These are phyloP conservation scores for Cistogaster globosa DNA, from an alignment of 2,888 invertebrate species.

Conservation along the genomic window DNA sequence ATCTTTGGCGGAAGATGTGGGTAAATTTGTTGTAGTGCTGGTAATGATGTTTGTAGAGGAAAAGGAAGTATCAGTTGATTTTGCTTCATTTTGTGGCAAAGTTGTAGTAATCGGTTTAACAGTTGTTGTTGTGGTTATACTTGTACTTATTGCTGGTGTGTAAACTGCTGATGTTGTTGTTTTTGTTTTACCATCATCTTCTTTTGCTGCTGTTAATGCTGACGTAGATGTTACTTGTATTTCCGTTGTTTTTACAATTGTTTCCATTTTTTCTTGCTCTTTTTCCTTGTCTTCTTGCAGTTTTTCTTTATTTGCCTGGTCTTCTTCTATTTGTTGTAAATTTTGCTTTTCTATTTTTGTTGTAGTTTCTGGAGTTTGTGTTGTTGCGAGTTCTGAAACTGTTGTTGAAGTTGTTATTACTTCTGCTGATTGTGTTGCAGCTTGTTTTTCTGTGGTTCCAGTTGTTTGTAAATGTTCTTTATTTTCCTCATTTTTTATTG, in stretches of 20 bases:
- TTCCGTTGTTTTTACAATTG: constrained; percentile 60
- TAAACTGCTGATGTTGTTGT: constrained; percentile 25
- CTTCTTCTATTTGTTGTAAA: constrained; percentile 33
- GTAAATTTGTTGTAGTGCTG: not conserved
- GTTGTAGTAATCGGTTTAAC: constrained; percentile 63
- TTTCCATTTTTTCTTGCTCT: constrained; percentile 41
- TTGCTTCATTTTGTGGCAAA: constrained; percentile 49
- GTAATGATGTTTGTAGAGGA: constrained; percentile 22
- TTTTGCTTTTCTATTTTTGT: constrained; percentile 31
- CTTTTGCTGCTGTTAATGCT: constrained; percentile 5
- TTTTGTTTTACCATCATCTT: not conserved
- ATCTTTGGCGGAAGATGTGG: constrained; percentile 15
- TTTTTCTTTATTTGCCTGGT: constrained; percentile 10
- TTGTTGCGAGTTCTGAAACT: constrained; percentile 30
- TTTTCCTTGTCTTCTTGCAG: constrained; percentile 1
- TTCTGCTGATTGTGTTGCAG: constrained; percentile 41
- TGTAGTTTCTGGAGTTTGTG: constrained; percentile 15
- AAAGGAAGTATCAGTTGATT: constrained; percentile 51
- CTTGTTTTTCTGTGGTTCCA: constrained; percentile 41
- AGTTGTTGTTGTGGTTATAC: constrained; percentile 57
- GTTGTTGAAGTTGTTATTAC: constrained; percentile 27
- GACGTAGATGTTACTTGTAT: constrained; percentile 39
- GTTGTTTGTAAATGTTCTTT: constrained; percentile 40
- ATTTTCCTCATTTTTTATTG: constrained; percentile 32
- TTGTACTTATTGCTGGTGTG: constrained; percentile 5